Conservation (phyloP, 2,797 vertebrate genomes). For the Euthynnus affinis region DNA sequence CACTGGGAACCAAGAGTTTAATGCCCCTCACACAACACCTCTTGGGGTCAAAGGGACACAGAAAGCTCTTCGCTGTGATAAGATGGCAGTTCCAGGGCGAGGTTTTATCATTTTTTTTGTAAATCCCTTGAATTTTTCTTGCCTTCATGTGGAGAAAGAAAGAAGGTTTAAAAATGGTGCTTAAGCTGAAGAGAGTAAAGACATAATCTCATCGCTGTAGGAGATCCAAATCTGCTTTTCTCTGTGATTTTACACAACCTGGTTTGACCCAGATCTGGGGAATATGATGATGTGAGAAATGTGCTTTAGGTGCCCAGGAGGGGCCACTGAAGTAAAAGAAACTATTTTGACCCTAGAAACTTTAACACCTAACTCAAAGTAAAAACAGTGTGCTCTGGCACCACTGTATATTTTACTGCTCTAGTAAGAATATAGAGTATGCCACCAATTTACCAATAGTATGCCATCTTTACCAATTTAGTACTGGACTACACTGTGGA, state of each 20-base stretch:
- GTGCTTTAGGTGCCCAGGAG: constrained; percentile 16
- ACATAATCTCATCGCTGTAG: constrained; percentile 52
- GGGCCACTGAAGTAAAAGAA: constrained; percentile 3
- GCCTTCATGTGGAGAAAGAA: constrained; percentile 45
- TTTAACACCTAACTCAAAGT: neutral
- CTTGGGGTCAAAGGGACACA: constrained; percentile 44
- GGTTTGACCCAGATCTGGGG: constrained; percentile 49
- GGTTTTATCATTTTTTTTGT: constrained; percentile 47
- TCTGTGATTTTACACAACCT: constrained; percentile 53
- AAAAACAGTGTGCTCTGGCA: neutral
- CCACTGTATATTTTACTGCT: neutral
- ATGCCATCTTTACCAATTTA: no score
- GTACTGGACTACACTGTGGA: no score
- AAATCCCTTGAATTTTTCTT: constrained; percentile 60
- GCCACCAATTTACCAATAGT: neutral
- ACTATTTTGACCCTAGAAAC: constrained; percentile 28
- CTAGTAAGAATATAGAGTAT: neutral
- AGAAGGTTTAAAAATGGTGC: constrained; percentile 46
- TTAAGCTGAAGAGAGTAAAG: constrained; percentile 48
- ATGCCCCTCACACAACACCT: constrained; percentile 32
- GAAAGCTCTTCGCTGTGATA: constrained; percentile 46
- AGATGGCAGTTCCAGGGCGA: constrained; percentile 48
- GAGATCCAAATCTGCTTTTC: constrained; percentile 61
- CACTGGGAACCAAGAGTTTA: constrained; percentile 43
- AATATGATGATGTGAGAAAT: constrained; percentile 52